phyloP scores from a whole-genome alignment of 1,140 invertebrate genomes.

The Tyrophagus putrescentiae region DNA sequence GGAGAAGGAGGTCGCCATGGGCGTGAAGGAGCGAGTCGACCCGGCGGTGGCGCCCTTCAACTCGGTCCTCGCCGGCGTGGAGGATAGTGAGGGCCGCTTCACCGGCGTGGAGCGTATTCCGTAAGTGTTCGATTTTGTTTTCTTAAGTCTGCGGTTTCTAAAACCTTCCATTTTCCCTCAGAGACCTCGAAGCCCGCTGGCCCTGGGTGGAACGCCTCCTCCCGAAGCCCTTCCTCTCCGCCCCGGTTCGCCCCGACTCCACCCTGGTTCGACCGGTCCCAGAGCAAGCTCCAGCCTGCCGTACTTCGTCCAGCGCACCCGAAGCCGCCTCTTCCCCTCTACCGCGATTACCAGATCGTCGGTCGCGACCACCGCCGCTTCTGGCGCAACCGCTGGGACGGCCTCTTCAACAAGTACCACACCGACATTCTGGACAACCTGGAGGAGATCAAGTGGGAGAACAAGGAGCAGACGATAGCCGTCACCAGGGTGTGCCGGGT shows the following conservation, averaged over 20 bases:
- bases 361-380: conserved; percentile 1
- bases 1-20: background rate
- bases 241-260: background rate
- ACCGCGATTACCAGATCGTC: conserved; percentile 18
- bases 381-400: conserved; percentile 18
- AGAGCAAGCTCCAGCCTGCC: conserved; percentile 24
- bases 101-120: background rate
- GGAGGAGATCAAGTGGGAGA: conserved; percentile 14
- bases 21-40: background rate
- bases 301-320: conserved; percentile 27
- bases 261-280: conserved; percentile 20
- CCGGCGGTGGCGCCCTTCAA: background rate
- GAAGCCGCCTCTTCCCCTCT: conserved; percentile 27
- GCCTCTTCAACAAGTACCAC: conserved; percentile 15
- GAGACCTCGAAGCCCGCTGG: conserved; percentile 23
- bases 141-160: background rate
- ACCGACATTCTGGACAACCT: conserved; percentile 11
- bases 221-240: conserved; percentile 19
- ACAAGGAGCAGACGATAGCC: conserved; percentile 14
- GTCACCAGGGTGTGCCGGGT: conserved; percentile 26
- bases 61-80: background rate
- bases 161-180: background rate
- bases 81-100: conserved; percentile 4
- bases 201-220: conserved; percentile 26
- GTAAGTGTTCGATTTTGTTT: background rate